These are phyloP conservation scores for Neodiprion fabricii DNA, from an alignment of 1,140 invertebrate species.

Conservation along the genomic window DNA sequence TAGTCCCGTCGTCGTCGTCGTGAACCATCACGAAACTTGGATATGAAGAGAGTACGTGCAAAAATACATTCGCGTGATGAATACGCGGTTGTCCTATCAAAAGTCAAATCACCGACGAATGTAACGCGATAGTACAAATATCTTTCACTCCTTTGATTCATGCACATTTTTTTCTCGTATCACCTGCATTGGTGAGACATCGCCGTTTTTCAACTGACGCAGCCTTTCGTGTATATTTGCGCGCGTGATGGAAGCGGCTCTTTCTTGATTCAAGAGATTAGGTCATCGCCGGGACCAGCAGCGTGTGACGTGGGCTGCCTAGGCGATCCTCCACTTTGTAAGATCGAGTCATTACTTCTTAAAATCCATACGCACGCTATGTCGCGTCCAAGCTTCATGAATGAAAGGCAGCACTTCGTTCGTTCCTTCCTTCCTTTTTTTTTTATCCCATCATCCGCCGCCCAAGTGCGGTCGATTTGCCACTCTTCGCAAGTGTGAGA, in stretches of 20 bases:
- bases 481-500: too few species aligned
- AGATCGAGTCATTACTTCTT: background rate
- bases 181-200: background rate
- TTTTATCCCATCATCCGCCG: too few species aligned
- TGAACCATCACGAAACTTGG: too few species aligned
- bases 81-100: too few species aligned
- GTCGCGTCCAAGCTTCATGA: background rate
- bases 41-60: too few species aligned
- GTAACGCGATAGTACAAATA: too few species aligned
- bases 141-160: too few species aligned
- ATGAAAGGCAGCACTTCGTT: background rate
- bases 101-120: too few species aligned
- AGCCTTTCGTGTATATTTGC: background rate
- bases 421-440: too few species aligned
- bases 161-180: too few species aligned
- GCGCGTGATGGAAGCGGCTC: background rate
- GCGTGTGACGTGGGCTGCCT: background rate
- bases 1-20: background rate
- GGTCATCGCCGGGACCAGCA: constrained; percentile 1
- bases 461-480: too few species aligned
- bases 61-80: too few species aligned
- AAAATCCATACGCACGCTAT: background rate
- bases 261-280: background rate
- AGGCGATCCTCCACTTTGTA: background rate
- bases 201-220: background rate